A percentile compares a stretch with the other conserved stretches of the same genome.
phyloP scores from a whole-genome alignment of 1,140 invertebrate species.

The Hestina assimilis region DNA sequence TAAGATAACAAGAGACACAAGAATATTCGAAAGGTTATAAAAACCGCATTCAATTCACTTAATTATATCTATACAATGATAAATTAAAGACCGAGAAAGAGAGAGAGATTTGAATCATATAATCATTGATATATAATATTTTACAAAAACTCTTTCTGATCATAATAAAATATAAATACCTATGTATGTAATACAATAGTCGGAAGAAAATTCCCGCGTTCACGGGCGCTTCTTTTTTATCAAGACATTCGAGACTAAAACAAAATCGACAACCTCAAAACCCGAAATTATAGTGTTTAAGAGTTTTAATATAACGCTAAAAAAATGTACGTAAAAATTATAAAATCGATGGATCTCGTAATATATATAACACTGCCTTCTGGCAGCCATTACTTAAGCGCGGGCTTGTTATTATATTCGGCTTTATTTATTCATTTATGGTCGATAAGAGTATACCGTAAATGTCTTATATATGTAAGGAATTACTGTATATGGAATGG shows the following conservation, averaged over 20 bases:
- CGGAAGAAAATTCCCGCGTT: neutral
- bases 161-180: too few relatives aligned
- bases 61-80: conserved; percentile 6
- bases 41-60: neutral
- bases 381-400: conserved; percentile 70
- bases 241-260: conserved; percentile 31
- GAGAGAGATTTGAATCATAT: neutral
- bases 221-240: conserved; percentile 15
- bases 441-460: conserved; percentile 26
- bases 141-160: neutral
- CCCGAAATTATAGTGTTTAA: conserved; percentile 74
- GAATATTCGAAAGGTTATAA: conserved; percentile 9
- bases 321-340: conserved; percentile 70
- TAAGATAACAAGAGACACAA: conserved; percentile 4
- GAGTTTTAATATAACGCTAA: conserved; percentile 66
- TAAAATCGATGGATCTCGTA: conserved; percentile 54
- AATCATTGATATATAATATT: conserved; percentile 1
- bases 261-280: conserved; percentile 47
- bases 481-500: conserved; percentile 3
- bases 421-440: conserved; percentile 74
- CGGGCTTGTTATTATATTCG: conserved; percentile 73
- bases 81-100: too few relatives aligned
- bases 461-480: conserved; percentile 3
- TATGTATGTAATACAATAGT: conserved; percentile 7
- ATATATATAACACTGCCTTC: conserved; percentile 70